Base-by-base conservation (phyloP, 2,113 vertebrate genomes). In the Mola mola region DNA sequence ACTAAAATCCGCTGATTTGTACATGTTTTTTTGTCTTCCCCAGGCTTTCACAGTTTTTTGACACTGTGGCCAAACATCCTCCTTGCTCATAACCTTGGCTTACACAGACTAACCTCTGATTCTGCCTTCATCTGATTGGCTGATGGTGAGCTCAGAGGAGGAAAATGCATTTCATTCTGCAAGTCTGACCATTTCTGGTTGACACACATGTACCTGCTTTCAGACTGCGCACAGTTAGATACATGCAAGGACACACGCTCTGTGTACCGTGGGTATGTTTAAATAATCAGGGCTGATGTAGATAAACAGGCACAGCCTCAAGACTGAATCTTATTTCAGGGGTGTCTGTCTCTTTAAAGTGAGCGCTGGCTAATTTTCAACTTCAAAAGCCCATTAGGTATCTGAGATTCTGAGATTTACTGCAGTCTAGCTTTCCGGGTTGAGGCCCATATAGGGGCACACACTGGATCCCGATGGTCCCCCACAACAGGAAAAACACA, bases 361-460 rank as follows among this genome's bases (percentile, higher is more conserved):
- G 22, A 37, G 47, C 51, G 63, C 8, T 42, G 50, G 42, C 38
- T n/a, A 15, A 38, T 36, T 62, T 31, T 22, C 8, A 13, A 24
- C 47, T 70, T 65, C 15, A 55, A 61, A 48, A 22, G 8, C 46
- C 3, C 26, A 21, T 16, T 42, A 19, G 16, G 33, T 41, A 41
- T 49, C 49, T 33, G 49, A 52, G 11, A 49, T 17, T 7, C 24
- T 69, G 68, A 36, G 16, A 50, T 44, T 9, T 38, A 59, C 53
- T 49, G 21, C 4, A 33, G n/a, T 26, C n/a, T 37, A 16, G 17
- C 10, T 17, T 17, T 29, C 46, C 48, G 25, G 16, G 10, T 8
- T 31, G 55, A 62, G 22, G 13, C 11, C 48, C n/a, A n/a, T n/a
- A n/a, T n/a, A n/a, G n/a, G n/a, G n/a, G n/a, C n/a, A n/a, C n/a